Conservation (phyloP, 2,888 invertebrate species). For the Campaea margaritaria region DNA sequence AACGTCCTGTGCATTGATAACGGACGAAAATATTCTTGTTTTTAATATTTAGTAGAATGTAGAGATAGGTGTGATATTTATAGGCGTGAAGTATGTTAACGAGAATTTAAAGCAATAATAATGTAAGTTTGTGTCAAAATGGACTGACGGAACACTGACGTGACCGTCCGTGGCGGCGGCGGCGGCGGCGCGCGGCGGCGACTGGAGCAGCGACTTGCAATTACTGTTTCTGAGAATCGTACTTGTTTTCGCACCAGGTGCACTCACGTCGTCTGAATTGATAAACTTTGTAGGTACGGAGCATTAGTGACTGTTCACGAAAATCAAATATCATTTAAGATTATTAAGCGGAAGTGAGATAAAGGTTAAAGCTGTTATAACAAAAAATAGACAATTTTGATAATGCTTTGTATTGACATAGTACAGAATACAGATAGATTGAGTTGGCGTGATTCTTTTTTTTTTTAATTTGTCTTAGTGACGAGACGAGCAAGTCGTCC, state of each 20-base stretch:
- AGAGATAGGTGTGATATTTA: not conserved
- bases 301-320: conserved; percentile 9
- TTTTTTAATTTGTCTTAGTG: too few relatives aligned
- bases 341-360: not conserved
- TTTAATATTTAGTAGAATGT: not conserved
- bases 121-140: not conserved
- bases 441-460: too few relatives aligned
- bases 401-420: not conserved
- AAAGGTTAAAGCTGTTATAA: not conserved
- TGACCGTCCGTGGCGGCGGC: conserved; percentile 1
- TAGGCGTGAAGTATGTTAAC: not conserved
- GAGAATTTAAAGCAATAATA: not conserved
- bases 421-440: not conserved
- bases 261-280: conserved; percentile 56
- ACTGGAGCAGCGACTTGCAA: conserved; percentile 57
- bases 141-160: conserved; percentile 3
- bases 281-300: conserved; percentile 37
- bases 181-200: conserved; percentile 38
- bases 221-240: conserved; percentile 70
- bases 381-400: not conserved
- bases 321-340: conserved; percentile 4
- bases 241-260: conserved; percentile 71
- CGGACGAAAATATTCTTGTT: conserved; percentile 3
- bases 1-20: conserved; percentile 21
- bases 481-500: too few relatives aligned